Evolutionary conservation across 2,888 invertebrate genomes (phyloP).

Genomic region (Agriopis aurantiaria): DNA sequence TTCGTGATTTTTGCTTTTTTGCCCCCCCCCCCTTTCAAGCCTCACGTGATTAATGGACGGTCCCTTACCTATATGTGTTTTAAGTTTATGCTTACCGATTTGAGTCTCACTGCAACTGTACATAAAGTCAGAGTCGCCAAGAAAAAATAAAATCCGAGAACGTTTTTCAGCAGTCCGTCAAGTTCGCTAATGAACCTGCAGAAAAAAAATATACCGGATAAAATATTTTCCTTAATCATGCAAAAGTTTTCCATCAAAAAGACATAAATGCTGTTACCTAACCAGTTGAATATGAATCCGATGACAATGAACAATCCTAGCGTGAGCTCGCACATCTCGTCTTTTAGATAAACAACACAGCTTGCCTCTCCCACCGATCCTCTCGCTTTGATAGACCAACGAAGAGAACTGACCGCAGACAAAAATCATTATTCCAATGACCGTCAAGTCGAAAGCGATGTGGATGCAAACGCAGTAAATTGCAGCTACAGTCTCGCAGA

Average conservation of each 20-base stretch:
- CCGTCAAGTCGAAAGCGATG: constrained; percentile 65
- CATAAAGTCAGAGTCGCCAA: constrained; percentile 70
- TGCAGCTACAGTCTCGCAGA: constrained; percentile 61
- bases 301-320: constrained; percentile 65
- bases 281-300: constrained; percentile 57
- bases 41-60: too few relatives aligned
- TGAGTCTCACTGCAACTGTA: constrained; percentile 68
- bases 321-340: constrained; percentile 64
- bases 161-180: constrained; percentile 56
- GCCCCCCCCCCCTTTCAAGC: too few relatives aligned
- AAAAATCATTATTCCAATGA: constrained; percentile 71
- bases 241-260: not conserved
- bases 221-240: not conserved
- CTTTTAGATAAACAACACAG: constrained; percentile 46
- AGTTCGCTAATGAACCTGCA: constrained; percentile 62
- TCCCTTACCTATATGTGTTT: too few relatives aligned
- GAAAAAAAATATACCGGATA: constrained; percentile 32
- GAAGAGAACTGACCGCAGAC: constrained; percentile 68
- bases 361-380: constrained; percentile 64
- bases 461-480: constrained; percentile 67
- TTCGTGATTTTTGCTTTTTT: too few relatives aligned
- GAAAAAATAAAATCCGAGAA: constrained; percentile 73
- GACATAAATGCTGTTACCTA: constrained; percentile 54
- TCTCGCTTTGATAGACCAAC: constrained; percentile 60
- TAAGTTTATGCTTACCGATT: constrained; percentile 58